Evolutionary conservation across 2,888 invertebrate genomes (phyloP).

Genomic region (Cacoxenus indagator): DNA sequence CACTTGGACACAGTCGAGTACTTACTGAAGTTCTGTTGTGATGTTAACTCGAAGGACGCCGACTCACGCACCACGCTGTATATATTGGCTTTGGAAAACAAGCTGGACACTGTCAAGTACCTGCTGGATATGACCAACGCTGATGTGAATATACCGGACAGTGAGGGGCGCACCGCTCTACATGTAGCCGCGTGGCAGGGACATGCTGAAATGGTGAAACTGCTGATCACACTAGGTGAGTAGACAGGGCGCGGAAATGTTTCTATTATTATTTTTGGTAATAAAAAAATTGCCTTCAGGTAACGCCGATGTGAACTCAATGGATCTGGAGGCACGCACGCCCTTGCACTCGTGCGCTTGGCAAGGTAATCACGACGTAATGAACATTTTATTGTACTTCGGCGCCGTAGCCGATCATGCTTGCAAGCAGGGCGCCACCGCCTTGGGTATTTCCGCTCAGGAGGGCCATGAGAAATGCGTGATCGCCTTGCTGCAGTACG

Average conservation of each 20-base stretch:
- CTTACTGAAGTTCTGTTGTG: constrained; percentile 81
- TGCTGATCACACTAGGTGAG: constrained; percentile 80
- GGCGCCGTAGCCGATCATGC: constrained; percentile 90
- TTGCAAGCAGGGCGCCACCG: constrained; percentile 96
- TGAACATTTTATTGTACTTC: constrained; percentile 82
- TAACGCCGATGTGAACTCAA: constrained; percentile 89
- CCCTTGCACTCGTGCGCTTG: constrained; percentile 95
- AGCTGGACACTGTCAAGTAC: constrained; percentile 86
- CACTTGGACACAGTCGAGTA: constrained; percentile 79
- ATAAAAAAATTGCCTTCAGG: constrained; percentile 72
- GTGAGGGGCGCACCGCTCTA: constrained; percentile 90
- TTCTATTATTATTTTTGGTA: not conserved
- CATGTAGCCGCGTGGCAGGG: constrained; percentile 96
- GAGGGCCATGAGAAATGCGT: constrained; percentile 96
- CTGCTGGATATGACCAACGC: constrained; percentile 82
- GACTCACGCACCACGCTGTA: constrained; percentile 94
- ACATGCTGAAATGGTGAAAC: constrained; percentile 91
- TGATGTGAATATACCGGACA: constrained; percentile 88
- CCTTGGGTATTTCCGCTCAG: constrained; percentile 94
- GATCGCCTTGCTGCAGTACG: constrained; percentile 83
- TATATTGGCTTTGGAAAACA: constrained; percentile 89
- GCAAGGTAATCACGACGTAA: constrained; percentile 92
- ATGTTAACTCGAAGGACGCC: constrained; percentile 90
- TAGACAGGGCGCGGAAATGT: not conserved
- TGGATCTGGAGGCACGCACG: constrained; percentile 88